Conservation (phyloP, 2,797 vertebrate genomes). For the Takifugu ocellatus region DNA sequence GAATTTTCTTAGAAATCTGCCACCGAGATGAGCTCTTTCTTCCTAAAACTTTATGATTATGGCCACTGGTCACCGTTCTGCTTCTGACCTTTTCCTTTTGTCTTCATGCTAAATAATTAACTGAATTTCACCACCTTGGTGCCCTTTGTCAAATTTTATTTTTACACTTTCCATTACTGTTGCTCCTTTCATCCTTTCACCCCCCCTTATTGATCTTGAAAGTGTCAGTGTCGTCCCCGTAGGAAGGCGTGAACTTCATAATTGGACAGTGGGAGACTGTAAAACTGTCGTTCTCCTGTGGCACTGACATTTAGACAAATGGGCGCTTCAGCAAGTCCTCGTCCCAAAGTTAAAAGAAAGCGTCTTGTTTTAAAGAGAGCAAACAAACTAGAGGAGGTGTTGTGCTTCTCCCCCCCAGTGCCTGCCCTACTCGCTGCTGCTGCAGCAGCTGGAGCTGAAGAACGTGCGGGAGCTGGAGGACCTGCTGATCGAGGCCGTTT, state of each 20-base stretch:
- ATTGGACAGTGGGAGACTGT: conserved; percentile 53
- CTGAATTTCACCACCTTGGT: conserved; percentile 47
- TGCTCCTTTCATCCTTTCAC: conserved; percentile 25
- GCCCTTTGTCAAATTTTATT: conserved; percentile 32
- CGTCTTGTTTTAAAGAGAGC: conserved; percentile 19
- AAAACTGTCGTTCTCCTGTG: conserved; percentile 26
- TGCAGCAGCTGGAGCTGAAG: conserved; percentile 96
- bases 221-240: conserved; percentile 39
- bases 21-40: background rate
- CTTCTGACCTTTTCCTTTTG: conserved; percentile 46
- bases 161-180: conserved; percentile 36
- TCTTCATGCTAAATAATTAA: conserved; percentile 58
- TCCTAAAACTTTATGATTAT: background rate
- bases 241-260: conserved; percentile 44
- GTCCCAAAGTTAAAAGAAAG: conserved; percentile 7
- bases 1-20: background rate
- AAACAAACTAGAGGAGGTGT: background rate
- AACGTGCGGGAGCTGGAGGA: conserved; percentile 97
- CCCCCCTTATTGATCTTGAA: conserved; percentile 36
- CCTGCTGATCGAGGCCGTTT: conserved; percentile 96
- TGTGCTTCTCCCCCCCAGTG: conserved; percentile 75
- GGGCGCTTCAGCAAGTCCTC: conserved; percentile 26
- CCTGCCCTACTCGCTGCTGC: conserved; percentile 95
- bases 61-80: conserved; percentile 1
- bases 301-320: conserved; percentile 65